Evolutionary conservation across 2,888 invertebrate genomes (phyloP).

Genomic region (Molorchus minor): DNA sequence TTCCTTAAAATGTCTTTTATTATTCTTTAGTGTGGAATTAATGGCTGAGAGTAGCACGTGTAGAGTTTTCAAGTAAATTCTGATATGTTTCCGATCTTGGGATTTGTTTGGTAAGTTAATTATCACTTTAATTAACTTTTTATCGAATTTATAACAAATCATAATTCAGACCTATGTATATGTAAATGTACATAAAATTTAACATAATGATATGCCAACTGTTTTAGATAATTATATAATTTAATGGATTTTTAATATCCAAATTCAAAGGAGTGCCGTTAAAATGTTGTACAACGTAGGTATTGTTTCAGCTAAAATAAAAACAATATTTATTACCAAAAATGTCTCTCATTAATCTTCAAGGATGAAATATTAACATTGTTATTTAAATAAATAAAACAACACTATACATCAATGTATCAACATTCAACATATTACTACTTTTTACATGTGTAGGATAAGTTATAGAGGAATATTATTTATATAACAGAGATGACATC

Average conservation of each 20-base stretch:
- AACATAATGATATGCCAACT: not conserved
- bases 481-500: conserved; percentile 25
- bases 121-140: not conserved
- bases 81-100: conserved; percentile 1
- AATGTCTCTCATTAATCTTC: conserved; percentile 16
- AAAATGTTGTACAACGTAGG: not conserved
- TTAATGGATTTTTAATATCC: conserved; percentile 2
- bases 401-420: conserved; percentile 21
- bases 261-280: conserved; percentile 12
- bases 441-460: conserved; percentile 17
- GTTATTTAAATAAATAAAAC: conserved; percentile 16
- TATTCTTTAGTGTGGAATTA: conserved; percentile 10
- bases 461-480: conserved; percentile 10
- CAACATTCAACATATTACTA: conserved; percentile 19
- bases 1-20: not conserved
- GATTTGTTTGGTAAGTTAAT: not conserved
- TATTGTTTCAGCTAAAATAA: not conserved
- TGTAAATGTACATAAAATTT: not conserved
- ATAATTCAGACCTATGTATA: not conserved
- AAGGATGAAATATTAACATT: conserved; percentile 14
- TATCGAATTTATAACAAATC: conserved; percentile 9
- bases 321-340: not conserved
- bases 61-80: not conserved
- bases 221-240: not conserved
- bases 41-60: not conserved